Conservation (phyloP, 1,140 invertebrate species). For the Hestina assimilis region DNA sequence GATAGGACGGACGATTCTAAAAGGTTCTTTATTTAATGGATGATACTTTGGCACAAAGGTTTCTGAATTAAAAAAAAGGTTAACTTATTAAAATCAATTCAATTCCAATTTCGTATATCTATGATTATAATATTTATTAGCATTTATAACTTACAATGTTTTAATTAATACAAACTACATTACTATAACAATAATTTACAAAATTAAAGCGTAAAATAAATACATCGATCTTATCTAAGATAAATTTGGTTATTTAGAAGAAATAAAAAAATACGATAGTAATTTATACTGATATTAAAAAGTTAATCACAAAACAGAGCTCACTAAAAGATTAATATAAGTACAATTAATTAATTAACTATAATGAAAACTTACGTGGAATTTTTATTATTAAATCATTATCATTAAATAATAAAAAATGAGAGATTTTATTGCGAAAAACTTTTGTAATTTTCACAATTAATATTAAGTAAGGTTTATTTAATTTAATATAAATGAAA, state of each 20-base stretch:
- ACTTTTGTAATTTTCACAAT: slow-evolving; percentile 37
- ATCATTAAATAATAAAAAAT: not conserved
- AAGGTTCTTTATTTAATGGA: not conserved
- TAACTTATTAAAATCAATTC: not conserved
- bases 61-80: not conserved
- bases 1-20: not conserved
- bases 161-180: slow-evolving; percentile 30
- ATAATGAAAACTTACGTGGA: slow-evolving; percentile 33
- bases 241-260: not conserved
- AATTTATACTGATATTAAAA: no score
- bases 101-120: slow-evolving; percentile 26
- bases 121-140: slow-evolving; percentile 10
- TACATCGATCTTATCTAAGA: no score
- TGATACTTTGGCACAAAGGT: slow-evolving; percentile 19
- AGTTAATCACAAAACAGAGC: no score
- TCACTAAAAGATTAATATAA: no score
- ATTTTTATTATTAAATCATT: no score
- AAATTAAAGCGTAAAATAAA: slow-evolving; percentile 19
- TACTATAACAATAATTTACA: slow-evolving; percentile 43
- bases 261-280: no score
- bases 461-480: no score
- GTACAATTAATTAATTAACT: slow-evolving; percentile 13
- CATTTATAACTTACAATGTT: slow-evolving; percentile 24
- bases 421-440: slow-evolving; percentile 37
- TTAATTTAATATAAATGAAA: not conserved